These are phyloP conservation scores for Nemurella pictetii DNA, from an alignment of 2,888 invertebrate genomes.

Conservation along the genomic window DNA sequence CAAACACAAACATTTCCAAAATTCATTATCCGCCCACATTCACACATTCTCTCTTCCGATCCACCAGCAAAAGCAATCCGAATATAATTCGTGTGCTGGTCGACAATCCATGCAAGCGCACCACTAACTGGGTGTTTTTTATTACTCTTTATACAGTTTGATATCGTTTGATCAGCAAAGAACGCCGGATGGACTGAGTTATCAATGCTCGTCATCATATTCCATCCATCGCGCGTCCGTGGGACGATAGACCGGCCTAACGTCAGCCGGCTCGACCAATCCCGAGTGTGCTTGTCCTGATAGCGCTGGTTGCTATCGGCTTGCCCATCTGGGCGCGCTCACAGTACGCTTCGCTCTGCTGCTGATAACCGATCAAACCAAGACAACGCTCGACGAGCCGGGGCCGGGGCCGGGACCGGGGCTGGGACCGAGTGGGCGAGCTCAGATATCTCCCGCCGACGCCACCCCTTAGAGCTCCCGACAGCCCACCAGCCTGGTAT, in stretches of 20 bases:
- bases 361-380: slow-evolving; percentile 22
- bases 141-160: slow-evolving; percentile 12
- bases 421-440: background rate
- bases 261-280: background rate
- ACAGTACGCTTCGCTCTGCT: background rate
- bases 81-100: background rate
- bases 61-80: background rate
- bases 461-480: background rate
- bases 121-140: background rate
- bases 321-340: slow-evolving; percentile 6
- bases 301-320: background rate
- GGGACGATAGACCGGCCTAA: slow-evolving; percentile 13
- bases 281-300: background rate
- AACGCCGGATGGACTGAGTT: slow-evolving; percentile 25
- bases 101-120: background rate
- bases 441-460: background rate
- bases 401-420: background rate
- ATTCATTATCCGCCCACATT: background rate
- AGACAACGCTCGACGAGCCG: background rate
- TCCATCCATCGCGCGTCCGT: slow-evolving; percentile 20
- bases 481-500: background rate
- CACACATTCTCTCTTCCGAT: background rate
- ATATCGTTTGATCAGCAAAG: slow-evolving; percentile 24
- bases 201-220: slow-evolving; percentile 10
- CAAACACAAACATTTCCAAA: background rate